Conservation (phyloP, 2,888 invertebrate genomes). For the Xestia xanthographa region DNA sequence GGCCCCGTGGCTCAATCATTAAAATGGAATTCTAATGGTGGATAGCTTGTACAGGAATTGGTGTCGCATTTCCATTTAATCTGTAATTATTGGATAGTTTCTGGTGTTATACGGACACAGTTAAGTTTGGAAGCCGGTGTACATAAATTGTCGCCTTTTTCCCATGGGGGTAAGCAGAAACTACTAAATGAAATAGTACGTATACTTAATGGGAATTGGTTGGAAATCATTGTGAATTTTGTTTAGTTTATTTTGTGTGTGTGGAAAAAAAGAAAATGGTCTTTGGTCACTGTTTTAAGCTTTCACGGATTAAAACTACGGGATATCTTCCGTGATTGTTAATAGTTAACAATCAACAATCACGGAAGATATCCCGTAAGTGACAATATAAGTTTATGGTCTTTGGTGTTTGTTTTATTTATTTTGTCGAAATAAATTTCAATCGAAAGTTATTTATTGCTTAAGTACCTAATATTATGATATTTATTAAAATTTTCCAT, state of each 20-base stretch:
- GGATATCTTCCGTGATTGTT: no score
- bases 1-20: constrained; percentile 69
- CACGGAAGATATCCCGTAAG: no score
- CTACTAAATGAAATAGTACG: neutral
- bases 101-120: constrained; percentile 5
- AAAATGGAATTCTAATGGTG: constrained; percentile 74
- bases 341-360: no score
- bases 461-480: no score
- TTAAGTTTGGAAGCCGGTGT: neutral
- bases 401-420: no score
- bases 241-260: neutral
- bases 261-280: neutral
- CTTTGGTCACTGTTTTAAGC: no score
- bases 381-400: no score
- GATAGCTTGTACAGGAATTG: constrained; percentile 58
- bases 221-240: neutral
- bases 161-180: neutral
- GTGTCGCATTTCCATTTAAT: constrained; percentile 55
- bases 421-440: neutral
- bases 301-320: no score
- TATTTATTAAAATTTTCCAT: neutral
- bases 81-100: constrained; percentile 48
- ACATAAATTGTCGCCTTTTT: neutral
- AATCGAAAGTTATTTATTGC: neutral
- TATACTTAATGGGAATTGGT: neutral